phyloP scores from a whole-genome alignment of 2,113 vertebrate genomes.

The Willisornis vidua region DNA sequence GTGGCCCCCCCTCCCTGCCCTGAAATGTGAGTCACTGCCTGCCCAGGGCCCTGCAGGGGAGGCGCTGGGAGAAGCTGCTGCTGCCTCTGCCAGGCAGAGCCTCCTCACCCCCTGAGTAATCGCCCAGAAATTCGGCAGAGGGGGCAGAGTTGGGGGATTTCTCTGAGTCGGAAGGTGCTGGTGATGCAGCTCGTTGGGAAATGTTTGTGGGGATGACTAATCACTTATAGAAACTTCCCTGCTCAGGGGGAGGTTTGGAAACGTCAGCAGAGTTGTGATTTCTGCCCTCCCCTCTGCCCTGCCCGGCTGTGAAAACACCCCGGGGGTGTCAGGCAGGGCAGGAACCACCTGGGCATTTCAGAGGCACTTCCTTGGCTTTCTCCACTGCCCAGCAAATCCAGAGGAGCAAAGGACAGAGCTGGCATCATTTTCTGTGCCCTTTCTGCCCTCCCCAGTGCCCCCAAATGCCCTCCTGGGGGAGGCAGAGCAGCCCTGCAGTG shows the following conservation, averaged over 20 bases:
- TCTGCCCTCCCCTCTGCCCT: neutral
- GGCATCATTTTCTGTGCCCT: neutral
- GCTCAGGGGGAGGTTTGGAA: neutral
- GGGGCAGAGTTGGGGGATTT: neutral
- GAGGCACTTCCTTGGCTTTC: neutral
- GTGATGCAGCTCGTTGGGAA: slow-evolving; percentile 30
- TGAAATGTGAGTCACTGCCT: slow-evolving; percentile 47
- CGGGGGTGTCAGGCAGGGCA: neutral
- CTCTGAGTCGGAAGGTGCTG: neutral
- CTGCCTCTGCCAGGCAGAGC: slow-evolving; percentile 36
- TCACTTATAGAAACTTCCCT: neutral
- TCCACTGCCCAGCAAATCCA: neutral
- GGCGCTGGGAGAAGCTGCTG: slow-evolving; percentile 18
- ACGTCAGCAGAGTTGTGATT: neutral
- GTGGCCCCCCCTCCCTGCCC: neutral
- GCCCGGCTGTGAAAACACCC: neutral
- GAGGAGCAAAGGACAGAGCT: neutral
- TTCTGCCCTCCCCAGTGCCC: neutral
- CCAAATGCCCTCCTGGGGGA: neutral
- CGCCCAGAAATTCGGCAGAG: neutral
- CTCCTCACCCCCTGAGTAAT: slow-evolving; percentile 49
- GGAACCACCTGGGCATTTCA: neutral
- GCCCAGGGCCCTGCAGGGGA: neutral
- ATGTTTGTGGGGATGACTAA: slow-evolving; percentile 38
- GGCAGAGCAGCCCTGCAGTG: neutral